Conservation (phyloP, 2,113 vertebrate species). For the Scomber colias region DNA sequence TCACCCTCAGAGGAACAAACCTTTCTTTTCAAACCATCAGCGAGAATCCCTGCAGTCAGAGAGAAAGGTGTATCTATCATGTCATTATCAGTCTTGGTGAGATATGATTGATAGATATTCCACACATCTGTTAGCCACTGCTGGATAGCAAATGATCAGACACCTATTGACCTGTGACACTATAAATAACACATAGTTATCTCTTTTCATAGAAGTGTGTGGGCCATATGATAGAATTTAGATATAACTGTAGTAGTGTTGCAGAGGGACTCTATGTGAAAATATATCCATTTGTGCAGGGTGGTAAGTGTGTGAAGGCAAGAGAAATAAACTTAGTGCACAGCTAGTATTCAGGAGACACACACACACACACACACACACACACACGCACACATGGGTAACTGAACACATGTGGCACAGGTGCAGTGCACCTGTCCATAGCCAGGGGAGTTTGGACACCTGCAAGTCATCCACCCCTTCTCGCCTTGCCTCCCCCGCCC, state of each 20-base stretch:
- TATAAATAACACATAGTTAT: not conserved
- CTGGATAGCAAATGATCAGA: conserved; percentile 27
- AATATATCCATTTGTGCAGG: not conserved
- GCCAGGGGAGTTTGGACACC: conserved; percentile 69
- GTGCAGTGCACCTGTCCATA: conserved; percentile 75
- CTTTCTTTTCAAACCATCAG: not conserved
- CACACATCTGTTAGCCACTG: conserved; percentile 24
- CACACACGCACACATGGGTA: not conserved
- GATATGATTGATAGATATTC: conserved; percentile 16
- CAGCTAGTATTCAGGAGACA: conserved; percentile 46
- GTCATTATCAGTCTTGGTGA: conserved; percentile 1
- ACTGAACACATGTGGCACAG: conserved; percentile 62
- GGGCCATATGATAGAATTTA: not conserved
- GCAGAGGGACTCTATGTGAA: conserved; percentile 6
- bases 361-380: not conserved
- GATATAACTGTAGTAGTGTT: no score
- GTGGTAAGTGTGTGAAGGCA: conserved; percentile 25
- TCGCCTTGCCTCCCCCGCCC: conserved; percentile 38
- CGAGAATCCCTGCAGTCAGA: conserved; percentile 13
- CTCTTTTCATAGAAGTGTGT: conserved; percentile 21
- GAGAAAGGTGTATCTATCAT: not conserved
- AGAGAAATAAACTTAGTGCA: conserved; percentile 36
- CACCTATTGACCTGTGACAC: conserved; percentile 26
- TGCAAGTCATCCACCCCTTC: conserved; percentile 57
- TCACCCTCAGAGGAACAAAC: not conserved